phyloP scores from a whole-genome alignment of 2,797 vertebrate species.

The Poecilia picta region DNA sequence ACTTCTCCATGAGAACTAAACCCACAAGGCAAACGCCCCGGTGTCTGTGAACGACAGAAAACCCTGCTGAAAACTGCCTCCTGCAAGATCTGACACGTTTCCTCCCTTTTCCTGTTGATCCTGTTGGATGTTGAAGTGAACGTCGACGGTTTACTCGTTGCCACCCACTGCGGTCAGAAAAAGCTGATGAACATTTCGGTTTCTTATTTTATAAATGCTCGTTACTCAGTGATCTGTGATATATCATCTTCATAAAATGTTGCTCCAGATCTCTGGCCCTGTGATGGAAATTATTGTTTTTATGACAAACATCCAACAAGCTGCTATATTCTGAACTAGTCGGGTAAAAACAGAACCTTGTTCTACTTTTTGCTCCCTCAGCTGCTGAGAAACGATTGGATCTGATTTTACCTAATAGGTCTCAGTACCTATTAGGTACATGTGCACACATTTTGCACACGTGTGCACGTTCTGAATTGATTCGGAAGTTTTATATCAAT shows the following conservation, averaged over 20 bases:
- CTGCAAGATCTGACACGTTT: background rate
- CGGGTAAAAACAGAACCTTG: too few relatives aligned
- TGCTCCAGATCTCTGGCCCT: background rate
- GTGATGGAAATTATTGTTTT: background rate
- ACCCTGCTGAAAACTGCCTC: background rate
- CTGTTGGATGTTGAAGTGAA: background rate
- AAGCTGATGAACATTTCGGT: background rate
- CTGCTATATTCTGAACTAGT: background rate
- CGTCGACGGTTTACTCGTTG: background rate
- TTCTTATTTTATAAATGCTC: background rate
- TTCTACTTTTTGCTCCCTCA: too few relatives aligned
- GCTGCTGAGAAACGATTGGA: too few relatives aligned
- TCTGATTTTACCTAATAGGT: too few relatives aligned
- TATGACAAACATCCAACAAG: background rate
- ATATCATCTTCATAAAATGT: background rate
- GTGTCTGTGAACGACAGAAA: background rate
- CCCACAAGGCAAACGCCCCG: background rate
- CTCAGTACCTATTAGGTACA: background rate
- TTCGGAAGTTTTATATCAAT: background rate
- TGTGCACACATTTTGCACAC: background rate
- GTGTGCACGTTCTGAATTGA: background rate
- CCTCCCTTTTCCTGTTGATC: background rate
- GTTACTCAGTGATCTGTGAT: background rate
- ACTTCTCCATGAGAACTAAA: slow-evolving; percentile 1
- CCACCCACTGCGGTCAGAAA: background rate